Conservation (phyloP, 1,140 invertebrate genomes). For the Brachionus angularis region DNA sequence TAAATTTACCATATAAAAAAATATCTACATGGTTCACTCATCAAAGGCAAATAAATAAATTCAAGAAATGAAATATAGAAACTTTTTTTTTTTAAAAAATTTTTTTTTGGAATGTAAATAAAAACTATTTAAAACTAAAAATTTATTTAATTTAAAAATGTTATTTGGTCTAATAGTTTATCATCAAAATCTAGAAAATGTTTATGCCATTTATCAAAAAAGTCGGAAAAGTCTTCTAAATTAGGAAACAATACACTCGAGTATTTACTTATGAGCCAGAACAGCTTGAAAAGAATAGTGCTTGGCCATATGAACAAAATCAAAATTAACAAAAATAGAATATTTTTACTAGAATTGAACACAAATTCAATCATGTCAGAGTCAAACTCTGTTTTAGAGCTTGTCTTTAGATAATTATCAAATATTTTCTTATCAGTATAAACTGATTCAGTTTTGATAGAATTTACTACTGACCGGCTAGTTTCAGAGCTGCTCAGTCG, state of each 20-base stretch:
- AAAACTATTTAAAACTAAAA: background rate
- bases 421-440: constrained; percentile 4
- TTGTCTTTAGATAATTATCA: constrained; percentile 22
- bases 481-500: background rate
- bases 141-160: constrained; percentile 27
- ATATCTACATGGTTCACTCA: constrained; percentile 24
- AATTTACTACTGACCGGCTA: background rate
- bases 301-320: background rate
- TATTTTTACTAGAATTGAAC: constrained; percentile 28
- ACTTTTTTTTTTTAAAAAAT: constrained; percentile 6
- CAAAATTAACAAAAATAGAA: background rate
- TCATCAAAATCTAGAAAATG: constrained; percentile 10
- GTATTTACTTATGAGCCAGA: background rate
- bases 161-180: constrained; percentile 29
- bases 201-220: constrained; percentile 26
- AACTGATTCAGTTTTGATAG: background rate
- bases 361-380: constrained; percentile 34
- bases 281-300: constrained; percentile 14
- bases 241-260: constrained; percentile 9
- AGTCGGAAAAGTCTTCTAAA: constrained; percentile 23
- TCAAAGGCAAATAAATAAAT: constrained; percentile 35
- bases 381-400: too few species aligned
- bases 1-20: constrained; percentile 30
- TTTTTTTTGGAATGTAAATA: constrained; percentile 24
- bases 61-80: background rate